Evolutionary conservation across 1,140 invertebrate species (phyloP).

Genomic region (Drosophila lacteicornis): DNA sequence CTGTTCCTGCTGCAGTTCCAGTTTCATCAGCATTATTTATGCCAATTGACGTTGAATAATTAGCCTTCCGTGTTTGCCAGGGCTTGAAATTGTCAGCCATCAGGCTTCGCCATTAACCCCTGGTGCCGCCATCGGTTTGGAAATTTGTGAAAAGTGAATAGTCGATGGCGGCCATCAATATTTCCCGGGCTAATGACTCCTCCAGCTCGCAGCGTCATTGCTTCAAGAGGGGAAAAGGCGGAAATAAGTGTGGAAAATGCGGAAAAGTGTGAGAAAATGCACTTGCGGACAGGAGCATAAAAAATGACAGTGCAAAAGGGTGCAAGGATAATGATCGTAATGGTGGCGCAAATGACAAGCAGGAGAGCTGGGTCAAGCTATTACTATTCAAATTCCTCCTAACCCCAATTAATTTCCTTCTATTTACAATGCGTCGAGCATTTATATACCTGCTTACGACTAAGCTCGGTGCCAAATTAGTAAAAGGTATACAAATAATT

Average conservation of each 20-base stretch:
- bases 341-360: conserved; percentile 43
- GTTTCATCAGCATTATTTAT: conserved; percentile 71
- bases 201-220: conserved; percentile 55
- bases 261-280: conserved; percentile 6
- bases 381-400: conserved; percentile 22
- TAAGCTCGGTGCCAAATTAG: conserved; percentile 36
- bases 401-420: conserved; percentile 11
- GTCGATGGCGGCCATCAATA: conserved; percentile 71
- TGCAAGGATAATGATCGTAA: conserved; percentile 49
- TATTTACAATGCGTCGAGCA: not conserved
- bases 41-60: conserved; percentile 81
- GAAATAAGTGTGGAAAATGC: not conserved
- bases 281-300: not conserved
- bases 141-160: conserved; percentile 72
- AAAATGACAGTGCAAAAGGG: conserved; percentile 15
- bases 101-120: conserved; percentile 11
- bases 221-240: not conserved
- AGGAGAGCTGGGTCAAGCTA: conserved; percentile 16
- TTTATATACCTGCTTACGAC: not conserved
- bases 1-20: conserved; percentile 14
- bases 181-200: conserved; percentile 68
- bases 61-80: conserved; percentile 55
- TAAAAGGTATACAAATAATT: not conserved
- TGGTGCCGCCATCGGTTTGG: conserved; percentile 17
- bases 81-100: conserved; percentile 47